A percentile compares a stretch with the other conserved stretches of the same genome.
phyloP scores from a whole-genome alignment of 2,888 invertebrate genomes.

The Patella pellucida region DNA sequence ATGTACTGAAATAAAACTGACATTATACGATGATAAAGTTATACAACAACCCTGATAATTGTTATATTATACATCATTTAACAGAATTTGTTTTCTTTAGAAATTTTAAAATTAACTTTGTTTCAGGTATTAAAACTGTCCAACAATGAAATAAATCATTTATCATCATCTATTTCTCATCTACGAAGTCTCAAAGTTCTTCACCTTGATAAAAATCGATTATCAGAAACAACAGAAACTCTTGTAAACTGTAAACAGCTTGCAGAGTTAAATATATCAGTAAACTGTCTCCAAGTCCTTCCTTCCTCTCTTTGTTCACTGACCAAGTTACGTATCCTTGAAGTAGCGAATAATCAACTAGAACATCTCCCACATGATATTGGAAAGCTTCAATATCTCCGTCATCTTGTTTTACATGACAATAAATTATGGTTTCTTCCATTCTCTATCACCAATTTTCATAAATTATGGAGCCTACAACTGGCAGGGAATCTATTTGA shows the following conservation, averaged over 20 bases:
- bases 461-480: slow-evolving; percentile 56
- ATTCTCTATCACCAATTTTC: slow-evolving; percentile 55
- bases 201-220: slow-evolving; percentile 54
- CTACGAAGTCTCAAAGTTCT: slow-evolving; percentile 57
- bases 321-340: slow-evolving; percentile 44
- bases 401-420: slow-evolving; percentile 59
- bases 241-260: slow-evolving; percentile 63
- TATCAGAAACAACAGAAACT: slow-evolving; percentile 61
- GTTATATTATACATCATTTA: no score
- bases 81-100: slow-evolving; percentile 14
- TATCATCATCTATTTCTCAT: slow-evolving; percentile 57
- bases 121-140: slow-evolving; percentile 60
- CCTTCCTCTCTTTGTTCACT: slow-evolving; percentile 43
- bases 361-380: slow-evolving; percentile 64
- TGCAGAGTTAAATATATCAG: slow-evolving; percentile 51
- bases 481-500: slow-evolving; percentile 65
- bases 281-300: slow-evolving; percentile 52
- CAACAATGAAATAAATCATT: slow-evolving; percentile 55
- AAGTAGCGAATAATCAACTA: slow-evolving; percentile 60
- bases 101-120: slow-evolving; percentile 53
- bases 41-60: no score
- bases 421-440: slow-evolving; percentile 67
- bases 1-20: no score
- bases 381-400: slow-evolving; percentile 55
- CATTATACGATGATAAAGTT: no score